Conservation (phyloP, 2,113 vertebrate genomes). For the Azemiops feae region DNA sequence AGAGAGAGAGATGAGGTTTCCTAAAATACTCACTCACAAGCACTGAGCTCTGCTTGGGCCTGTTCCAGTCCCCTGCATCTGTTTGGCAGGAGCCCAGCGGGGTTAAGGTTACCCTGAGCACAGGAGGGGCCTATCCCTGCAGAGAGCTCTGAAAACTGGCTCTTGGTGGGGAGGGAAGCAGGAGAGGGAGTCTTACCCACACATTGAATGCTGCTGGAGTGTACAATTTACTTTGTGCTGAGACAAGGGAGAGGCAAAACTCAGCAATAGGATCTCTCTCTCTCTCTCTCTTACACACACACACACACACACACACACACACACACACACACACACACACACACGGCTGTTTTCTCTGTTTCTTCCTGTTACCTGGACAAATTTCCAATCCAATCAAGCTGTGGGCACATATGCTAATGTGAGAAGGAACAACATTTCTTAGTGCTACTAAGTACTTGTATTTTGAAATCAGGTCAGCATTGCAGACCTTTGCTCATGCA, state of each 20-base stretch:
- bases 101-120: slow-evolving; percentile 32
- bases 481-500: background rate
- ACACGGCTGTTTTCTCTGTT: background rate
- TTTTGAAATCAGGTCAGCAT: background rate
- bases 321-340: background rate
- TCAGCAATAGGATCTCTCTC: slow-evolving; percentile 2
- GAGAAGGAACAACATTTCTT: background rate
- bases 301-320: background rate
- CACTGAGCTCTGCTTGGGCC: slow-evolving; percentile 6
- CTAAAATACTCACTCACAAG: slow-evolving; percentile 19
- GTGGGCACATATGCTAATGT: background rate
- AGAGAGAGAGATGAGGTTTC: background rate
- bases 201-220: background rate
- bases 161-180: background rate
- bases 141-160: slow-evolving; percentile 4
- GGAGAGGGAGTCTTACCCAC: slow-evolving; percentile 4
- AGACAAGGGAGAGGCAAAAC: slow-evolving; percentile 9
- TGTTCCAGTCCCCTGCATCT: slow-evolving; percentile 16
- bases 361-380: slow-evolving; percentile 2
- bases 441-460: background rate
- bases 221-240: slow-evolving; percentile 14
- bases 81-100: background rate
- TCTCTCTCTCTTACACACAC: background rate
- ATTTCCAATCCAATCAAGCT: background rate
- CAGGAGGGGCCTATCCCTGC: slow-evolving; percentile 23